Evolutionary conservation across 2,113 vertebrate genomes (phyloP).

Genomic region (Peromyscus leucopus): DNA sequence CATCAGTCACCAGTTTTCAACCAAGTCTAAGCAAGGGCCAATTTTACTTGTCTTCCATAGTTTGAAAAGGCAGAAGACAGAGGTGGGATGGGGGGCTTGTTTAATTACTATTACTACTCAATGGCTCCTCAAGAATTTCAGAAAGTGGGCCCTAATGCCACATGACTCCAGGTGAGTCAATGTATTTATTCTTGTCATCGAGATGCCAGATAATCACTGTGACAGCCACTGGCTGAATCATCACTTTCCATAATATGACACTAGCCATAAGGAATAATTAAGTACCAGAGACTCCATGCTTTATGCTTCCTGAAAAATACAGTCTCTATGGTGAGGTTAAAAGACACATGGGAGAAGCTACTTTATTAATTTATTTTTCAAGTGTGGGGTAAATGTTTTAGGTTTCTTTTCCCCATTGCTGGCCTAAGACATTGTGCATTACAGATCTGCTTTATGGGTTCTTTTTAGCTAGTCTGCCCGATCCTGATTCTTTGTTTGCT

Average conservation of each 20-base stretch:
- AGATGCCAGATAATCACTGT: background rate
- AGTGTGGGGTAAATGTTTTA: background rate
- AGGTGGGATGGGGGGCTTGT: background rate
- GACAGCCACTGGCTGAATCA: background rate
- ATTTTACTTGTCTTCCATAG: background rate
- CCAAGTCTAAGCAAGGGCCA: background rate
- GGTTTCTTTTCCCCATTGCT: background rate
- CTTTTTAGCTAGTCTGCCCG: background rate
- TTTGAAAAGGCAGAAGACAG: background rate
- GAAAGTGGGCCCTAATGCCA: slow-evolving; percentile 17
- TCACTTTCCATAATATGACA: background rate
- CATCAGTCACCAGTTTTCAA: background rate
- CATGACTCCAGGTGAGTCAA: background rate
- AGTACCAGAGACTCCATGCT: background rate
- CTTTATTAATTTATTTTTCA: background rate
- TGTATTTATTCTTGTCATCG: background rate
- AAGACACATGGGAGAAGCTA: background rate
- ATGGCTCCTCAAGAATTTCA: background rate
- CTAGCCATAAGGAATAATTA: background rate
- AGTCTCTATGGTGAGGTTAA: background rate
- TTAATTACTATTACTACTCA: background rate
- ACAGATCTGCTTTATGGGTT: background rate
- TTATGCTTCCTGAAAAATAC: background rate
- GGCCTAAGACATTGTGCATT: background rate
- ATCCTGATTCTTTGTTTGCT: background rate